Base-by-base conservation (phyloP, 1,140 invertebrate genomes). In the Phenacoccus solenopsis region DNA sequence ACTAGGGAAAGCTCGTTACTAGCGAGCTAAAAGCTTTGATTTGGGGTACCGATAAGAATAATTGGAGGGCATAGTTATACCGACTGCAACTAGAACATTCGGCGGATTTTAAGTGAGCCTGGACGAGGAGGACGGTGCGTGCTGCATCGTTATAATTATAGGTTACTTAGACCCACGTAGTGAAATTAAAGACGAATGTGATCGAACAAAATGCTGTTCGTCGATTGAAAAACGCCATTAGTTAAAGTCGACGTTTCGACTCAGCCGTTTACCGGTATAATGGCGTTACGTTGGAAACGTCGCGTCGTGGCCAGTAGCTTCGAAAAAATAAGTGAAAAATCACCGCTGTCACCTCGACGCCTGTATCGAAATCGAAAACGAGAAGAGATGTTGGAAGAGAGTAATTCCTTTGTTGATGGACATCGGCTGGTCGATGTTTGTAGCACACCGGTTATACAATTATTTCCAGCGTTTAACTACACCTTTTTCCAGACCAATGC, bases 201-300 rank as follows among this genome's bases (percentile, higher is more conserved):
- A n/a, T n/a, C 38, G 3, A 49, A 16, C 38, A 49, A 49, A 49
- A 49, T n/a, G 38, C 38, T 16, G 13, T 49, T 49, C 38, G 20
- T 49, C 38, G 38, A 49, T 49, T 49, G 38, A 49, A 49, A 49
- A 49, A n/a, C n/a, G n/a, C n/a, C n/a, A n/a, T n/a, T n/a, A n/a
- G n/a, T n/a, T n/a, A n/a, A n/a, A n/a, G n/a, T 5, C 38, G 12
- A 49, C 38, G 38, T 10, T 49, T 49, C 20, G 20, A 49, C 5
- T n/a, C 38, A 49, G 38, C 38, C 13, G 38, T n/a, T 10, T 49
- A 49, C 38, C 5, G 12, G 38, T 49, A 49, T 2, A 49, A 10
- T 49, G 4, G 3, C 20, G 13, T 32, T 32, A 7, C 13, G 5
- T 13, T 7, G 13, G 12, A 49, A 49, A 49, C 38, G 38, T 49